These are phyloP conservation scores for Melangyna quadrimaculata DNA, from an alignment of 2,888 invertebrate genomes.

Conservation along the genomic window DNA sequence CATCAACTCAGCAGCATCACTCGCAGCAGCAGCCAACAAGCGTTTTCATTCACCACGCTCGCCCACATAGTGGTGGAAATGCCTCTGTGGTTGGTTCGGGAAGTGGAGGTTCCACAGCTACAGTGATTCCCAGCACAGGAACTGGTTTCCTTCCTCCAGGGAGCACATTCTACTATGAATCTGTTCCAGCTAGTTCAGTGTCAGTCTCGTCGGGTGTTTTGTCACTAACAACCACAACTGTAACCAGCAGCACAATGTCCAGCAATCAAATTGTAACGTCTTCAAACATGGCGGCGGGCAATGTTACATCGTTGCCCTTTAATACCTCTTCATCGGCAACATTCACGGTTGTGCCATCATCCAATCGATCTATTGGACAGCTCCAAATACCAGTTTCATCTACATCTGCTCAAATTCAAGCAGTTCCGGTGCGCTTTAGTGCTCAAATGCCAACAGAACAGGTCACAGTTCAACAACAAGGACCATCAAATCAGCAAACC, in stretches of 20 bases:
- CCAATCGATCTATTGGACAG: conserved; percentile 77
- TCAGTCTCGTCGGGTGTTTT: conserved; percentile 79
- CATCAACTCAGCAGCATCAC: conserved; percentile 65
- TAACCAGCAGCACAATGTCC: conserved; percentile 77
- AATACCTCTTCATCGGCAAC: conserved; percentile 77
- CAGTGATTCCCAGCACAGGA: conserved; percentile 73
- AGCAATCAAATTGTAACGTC: conserved; percentile 74
- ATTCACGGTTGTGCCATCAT: conserved; percentile 79
- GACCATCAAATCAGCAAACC: conserved; percentile 51
- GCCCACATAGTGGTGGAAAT: conserved; percentile 73
- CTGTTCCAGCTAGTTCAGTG: conserved; percentile 78
- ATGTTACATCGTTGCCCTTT: conserved; percentile 78
- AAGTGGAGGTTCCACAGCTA: conserved; percentile 71
- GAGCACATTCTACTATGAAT: conserved; percentile 80
- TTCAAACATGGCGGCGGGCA: conserved; percentile 66
- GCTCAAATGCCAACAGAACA: conserved; percentile 73
- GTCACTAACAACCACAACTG: conserved; percentile 79
- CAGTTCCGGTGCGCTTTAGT: conserved; percentile 77
- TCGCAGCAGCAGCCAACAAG: conserved; percentile 73
- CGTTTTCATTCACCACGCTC: conserved; percentile 77
- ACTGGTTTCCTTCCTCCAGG: conserved; percentile 77
- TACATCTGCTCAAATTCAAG: conserved; percentile 75
- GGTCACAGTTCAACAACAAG: conserved; percentile 43
- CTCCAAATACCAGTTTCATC: conserved; percentile 76
- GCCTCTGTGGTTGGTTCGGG: conserved; percentile 71